Base-by-base conservation (phyloP, 2,797 vertebrate genomes). In the Pagetopsis macropterus region DNA sequence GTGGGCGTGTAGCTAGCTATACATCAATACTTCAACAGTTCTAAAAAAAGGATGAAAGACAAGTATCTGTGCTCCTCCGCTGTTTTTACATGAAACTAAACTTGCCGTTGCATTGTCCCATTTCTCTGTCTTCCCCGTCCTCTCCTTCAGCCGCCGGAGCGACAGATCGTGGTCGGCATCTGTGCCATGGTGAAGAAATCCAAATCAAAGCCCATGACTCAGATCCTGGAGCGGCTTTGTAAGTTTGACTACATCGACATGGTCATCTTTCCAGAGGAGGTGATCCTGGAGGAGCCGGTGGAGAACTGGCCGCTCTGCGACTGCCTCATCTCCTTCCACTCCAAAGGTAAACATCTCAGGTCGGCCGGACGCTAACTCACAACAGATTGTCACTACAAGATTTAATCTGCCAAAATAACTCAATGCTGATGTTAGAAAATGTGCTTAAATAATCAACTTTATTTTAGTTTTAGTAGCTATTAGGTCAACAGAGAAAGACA, bases 101-200 rank as follows among this genome's bases (percentile, higher is more conserved):
- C 27, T 27, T 5, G 4, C 27, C 27, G 27, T 27, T 37, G 33
- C 33, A 37, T 65, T 13, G 16, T 37, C 7, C 12, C 59, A 31
- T n/a, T 0, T 5, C 9, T 21, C n/a, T 31, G 9, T 3, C 41
- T 27, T 41, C 37, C 14, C 41, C 40, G 19, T 77, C 12, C 33
- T 37, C 33, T 37, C 33, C 33, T 37, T 37, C 33, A 99, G 98
- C 96, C 96, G 78, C 96, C 96, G 0, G 98, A 99, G 90, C 94
- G 89, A 82, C 97, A 99, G 93, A 99, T 99, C 9, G 90, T 97
- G 86, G 96, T 99, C 83, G 98, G 98, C 84, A 99, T 99, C 93
- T 99, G 98, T 89, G 97, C 97, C 88, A 99, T 99, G 98, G 98
- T 97, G 93, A 99, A 99, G 90, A 99, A 99, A 91, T 99, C 98